Percentiles rank a stretch among this genome's conserved stretches.
Evolutionary conservation across 37 sponge, comb jelly and placozoan genomes (phyloP).

Genomic region (Oscarella lobularis): DNA sequence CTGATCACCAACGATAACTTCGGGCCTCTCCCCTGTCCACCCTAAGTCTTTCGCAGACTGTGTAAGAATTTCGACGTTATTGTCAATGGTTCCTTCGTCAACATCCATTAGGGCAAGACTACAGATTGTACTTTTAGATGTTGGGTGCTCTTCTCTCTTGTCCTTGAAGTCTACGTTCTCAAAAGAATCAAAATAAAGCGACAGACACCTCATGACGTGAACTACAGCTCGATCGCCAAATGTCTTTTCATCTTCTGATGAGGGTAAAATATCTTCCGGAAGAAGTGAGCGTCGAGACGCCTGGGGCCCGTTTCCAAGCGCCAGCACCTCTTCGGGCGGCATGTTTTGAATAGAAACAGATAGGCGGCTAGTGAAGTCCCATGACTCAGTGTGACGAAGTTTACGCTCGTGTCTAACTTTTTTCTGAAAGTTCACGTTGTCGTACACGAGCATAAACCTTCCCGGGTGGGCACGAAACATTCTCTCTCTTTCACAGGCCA

Average conservation of each 20-base stretch:
- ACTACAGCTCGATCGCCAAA: neutral
- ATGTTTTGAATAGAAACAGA: neutral
- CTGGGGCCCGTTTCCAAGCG: neutral
- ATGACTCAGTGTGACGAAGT: neutral
- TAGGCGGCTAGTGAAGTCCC: slow-evolving; percentile 1
- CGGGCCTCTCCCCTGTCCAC: neutral
- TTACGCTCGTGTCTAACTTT: neutral
- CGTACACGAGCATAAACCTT: neutral
- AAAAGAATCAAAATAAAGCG: neutral
- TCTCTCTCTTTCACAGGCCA: neutral
- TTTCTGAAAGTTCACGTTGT: neutral
- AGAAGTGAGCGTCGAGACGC: neutral
- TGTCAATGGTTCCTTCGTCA: slow-evolving; percentile 15
- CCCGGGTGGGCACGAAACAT: neutral
- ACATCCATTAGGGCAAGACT: slow-evolving; percentile 19
- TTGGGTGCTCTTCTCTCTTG: neutral
- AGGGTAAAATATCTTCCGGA: neutral
- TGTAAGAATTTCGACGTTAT: slow-evolving; percentile 17
- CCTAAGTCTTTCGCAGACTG: slow-evolving; percentile 5
- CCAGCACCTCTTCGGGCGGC: neutral
- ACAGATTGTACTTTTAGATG: neutral
- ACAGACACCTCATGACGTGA: neutral
- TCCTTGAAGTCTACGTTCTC: neutral
- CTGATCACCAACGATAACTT: slow-evolving; percentile 19
- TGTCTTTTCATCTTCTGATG: neutral